Evolutionary conservation across 2,888 invertebrate genomes (phyloP), one percentile per base, ranked within the genome.

Genomic region (Drosophila neoperkinsi): DNA sequence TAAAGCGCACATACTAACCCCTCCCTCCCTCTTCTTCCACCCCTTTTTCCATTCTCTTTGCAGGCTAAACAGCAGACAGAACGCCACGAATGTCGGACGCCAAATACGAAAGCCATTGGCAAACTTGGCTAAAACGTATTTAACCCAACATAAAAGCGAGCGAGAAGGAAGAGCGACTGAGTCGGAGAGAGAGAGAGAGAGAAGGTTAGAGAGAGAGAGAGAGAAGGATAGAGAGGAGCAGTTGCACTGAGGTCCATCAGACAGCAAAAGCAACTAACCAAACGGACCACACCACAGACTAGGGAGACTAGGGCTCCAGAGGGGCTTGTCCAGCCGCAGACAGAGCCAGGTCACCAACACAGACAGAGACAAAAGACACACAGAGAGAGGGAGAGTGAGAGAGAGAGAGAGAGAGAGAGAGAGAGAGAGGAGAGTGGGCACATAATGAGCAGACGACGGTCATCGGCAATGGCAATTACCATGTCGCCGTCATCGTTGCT

Each of bases 81-180:
- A 72, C 70, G 55, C 82, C 76, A 77, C 91, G 90, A 87, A 91
- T 91, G 90, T 82, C 91, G 84, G 79, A 81, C 78, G 80, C 77
- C 78, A 74, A 79, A 80, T 79, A 72, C 74, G 81, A 84, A 80
- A 84, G 81, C 79, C 88, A 83, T 81, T 82, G 84, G 90, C 89
- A 76, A 84, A 84, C 82, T 82, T 83, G 83, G 84, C 87, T 84
- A 76, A 90, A 85, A 79, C 90, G 89, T 74, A 90, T 87, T 86
- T 89, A 87, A 87, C 79, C 85, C 74, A 75, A 74, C 69, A 82
- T 67, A 83, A 79, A 71, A 72, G 66, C 68, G 67, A 50, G 64
- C 60, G 67, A 69, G 13, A 66, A 63, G 38, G 28, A 62, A 31
- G 28, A 50, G 49, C 68, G 53, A 60, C 13, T 43, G 41, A 21